phyloP scores from a whole-genome alignment of 2,113 vertebrate species.

The Melanostigma gelatinosum region DNA sequence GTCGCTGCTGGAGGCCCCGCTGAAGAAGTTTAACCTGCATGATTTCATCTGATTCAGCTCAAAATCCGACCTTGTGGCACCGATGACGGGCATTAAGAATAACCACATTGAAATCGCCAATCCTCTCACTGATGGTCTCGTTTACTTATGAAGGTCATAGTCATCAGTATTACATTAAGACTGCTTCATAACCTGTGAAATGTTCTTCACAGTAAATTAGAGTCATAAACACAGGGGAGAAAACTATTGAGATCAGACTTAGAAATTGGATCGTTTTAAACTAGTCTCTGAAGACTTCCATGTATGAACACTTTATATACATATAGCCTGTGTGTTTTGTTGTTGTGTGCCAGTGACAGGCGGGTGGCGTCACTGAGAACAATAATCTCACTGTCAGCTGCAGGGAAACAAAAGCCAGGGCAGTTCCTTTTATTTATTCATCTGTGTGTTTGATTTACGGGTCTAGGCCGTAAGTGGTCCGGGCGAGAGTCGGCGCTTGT shows the following conservation, averaged over 20 bases:
- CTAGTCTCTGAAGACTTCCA: not conserved
- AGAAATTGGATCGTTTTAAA: not conserved
- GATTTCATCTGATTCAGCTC: too few relatives aligned
- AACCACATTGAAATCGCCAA: too few relatives aligned
- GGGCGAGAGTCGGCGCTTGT: conserved; percentile 50
- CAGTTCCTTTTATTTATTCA: conserved; percentile 61
- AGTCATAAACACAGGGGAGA: not conserved
- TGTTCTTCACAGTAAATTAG: not conserved
- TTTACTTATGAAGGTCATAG: too few relatives aligned
- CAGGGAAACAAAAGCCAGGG: conserved; percentile 52
- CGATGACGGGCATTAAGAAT: too few relatives aligned
- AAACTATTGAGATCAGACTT: not conserved
- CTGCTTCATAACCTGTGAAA: too few relatives aligned
- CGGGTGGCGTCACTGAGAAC: conserved; percentile 38
- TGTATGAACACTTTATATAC: not conserved
- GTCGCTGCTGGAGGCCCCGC: too few relatives aligned
- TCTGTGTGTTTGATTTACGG: conserved; percentile 53
- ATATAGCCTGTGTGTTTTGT: not conserved
- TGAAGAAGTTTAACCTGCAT: too few relatives aligned
- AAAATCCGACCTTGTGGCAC: too few relatives aligned
- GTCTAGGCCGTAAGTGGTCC: conserved; percentile 43
- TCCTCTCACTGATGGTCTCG: too few relatives aligned
- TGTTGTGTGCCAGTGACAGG: not conserved
- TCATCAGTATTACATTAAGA: too few relatives aligned
- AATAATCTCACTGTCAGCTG: conserved; percentile 58